These are phyloP conservation scores for Nomada fucata DNA, from an alignment of 2,888 invertebrate species.

Conservation along the genomic window DNA sequence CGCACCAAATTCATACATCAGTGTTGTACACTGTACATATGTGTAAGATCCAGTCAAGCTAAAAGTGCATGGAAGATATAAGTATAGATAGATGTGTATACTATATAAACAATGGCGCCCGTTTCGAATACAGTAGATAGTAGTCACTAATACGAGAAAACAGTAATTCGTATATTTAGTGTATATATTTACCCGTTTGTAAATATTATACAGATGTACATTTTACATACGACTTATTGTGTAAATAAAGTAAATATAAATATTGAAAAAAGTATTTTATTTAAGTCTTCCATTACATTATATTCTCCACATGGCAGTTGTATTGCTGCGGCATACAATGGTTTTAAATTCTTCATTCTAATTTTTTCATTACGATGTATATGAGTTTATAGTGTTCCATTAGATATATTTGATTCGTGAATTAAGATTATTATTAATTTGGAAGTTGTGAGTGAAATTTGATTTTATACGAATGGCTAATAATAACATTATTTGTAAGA, in stretches of 20 bases:
- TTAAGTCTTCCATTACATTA: constrained; percentile 64
- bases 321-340: constrained; percentile 63
- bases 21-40: background rate
- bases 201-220: background rate
- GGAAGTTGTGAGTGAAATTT: constrained; percentile 61
- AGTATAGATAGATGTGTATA: background rate
- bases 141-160: background rate
- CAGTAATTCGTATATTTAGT: too few species aligned
- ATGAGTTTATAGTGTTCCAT: constrained; percentile 64
- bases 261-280: constrained; percentile 72
- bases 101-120: constrained; percentile 2
- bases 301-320: constrained; percentile 67
- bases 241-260: background rate
- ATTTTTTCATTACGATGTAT: constrained; percentile 59
- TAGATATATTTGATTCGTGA: constrained; percentile 57
- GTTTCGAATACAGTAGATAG: background rate
- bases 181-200: background rate
- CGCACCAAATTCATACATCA: background rate
- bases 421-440: constrained; percentile 58
- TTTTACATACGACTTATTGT: background rate
- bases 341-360: constrained; percentile 54
- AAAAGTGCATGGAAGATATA: too few species aligned
- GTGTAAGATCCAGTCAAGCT: background rate
- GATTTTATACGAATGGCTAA: constrained; percentile 59
- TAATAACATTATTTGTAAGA: constrained; percentile 59